Conservation (phyloP, 1,140 invertebrate species). For the Brachystomella parvula region DNA sequence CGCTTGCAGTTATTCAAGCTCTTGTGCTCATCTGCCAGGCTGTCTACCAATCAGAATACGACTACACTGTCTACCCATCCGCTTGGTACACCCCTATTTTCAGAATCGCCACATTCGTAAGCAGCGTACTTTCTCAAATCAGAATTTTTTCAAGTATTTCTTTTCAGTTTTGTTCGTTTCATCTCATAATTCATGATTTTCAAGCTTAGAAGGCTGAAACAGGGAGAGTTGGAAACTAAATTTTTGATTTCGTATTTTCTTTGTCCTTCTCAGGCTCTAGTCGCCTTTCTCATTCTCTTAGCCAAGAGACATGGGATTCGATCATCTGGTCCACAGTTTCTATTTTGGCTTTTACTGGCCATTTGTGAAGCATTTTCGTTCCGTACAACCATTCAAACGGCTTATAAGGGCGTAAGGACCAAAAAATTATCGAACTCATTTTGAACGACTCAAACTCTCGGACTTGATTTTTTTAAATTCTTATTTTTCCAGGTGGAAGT, state of each 20-base stretch:
- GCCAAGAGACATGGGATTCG: slow-evolving; percentile 73
- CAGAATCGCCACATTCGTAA: slow-evolving; percentile 15
- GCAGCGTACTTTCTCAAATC: background rate
- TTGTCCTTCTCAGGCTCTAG: slow-evolving; percentile 50
- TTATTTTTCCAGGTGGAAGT: background rate
- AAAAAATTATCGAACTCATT: background rate
- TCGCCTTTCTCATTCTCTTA: slow-evolving; percentile 58
- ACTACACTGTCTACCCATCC: background rate
- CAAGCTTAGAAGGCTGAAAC: too few species aligned
- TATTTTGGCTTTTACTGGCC: slow-evolving; percentile 73
- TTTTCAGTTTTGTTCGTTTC: too few species aligned
- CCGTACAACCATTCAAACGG: slow-evolving; percentile 46
- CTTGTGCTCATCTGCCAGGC: background rate
- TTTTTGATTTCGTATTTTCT: slow-evolving; percentile 40
- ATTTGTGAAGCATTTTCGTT: slow-evolving; percentile 65
- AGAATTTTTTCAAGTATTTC: too few species aligned
- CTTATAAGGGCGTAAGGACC: background rate
- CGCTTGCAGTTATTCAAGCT: slow-evolving; percentile 12
- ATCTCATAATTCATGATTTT: too few species aligned
- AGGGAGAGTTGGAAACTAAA: too few species aligned
- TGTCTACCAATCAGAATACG: background rate
- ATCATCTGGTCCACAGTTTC: slow-evolving; percentile 77
- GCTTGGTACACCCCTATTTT: slow-evolving; percentile 7
- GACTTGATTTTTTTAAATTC: background rate
- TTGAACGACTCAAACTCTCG: background rate